Conservation (phyloP, 2,113 vertebrate genomes). For the Plecotus auritus region DNA sequence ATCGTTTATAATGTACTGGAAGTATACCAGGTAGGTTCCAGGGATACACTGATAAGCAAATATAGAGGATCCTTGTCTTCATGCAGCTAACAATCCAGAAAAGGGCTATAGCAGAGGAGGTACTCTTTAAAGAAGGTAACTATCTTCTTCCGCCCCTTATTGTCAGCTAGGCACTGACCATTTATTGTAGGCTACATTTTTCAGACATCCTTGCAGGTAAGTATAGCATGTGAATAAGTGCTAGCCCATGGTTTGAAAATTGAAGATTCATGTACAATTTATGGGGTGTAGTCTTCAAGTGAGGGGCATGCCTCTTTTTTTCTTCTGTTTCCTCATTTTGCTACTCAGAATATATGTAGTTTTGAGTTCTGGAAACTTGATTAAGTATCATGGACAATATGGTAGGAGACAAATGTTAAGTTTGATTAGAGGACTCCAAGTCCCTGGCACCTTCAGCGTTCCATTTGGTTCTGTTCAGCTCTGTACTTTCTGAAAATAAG, state of each 20-base stretch:
- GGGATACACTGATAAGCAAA: neutral
- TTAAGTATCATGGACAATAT: neutral
- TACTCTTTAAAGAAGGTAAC: neutral
- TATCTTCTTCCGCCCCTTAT: neutral
- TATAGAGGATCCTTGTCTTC: neutral
- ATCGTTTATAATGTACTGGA: neutral
- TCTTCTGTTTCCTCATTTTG: neutral
- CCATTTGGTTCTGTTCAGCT: neutral
- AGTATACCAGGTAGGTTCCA: neutral
- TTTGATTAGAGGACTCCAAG: neutral
- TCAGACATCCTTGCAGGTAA: neutral
- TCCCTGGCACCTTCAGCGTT: rapidly evolving
- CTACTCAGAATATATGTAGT: neutral
- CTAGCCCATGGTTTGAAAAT: neutral
- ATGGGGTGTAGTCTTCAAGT: neutral
- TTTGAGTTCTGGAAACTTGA: neutral
- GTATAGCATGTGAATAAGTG: too few species aligned
- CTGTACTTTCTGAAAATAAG: neutral
- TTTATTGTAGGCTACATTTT: neutral
- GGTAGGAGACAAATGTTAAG: neutral
- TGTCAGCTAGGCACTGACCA: neutral
- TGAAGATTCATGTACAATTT: neutral
- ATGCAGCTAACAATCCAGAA: neutral
- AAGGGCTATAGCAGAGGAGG: neutral
- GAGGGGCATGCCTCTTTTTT: neutral